Conservation (phyloP, 2,797 vertebrate genomes). For the Rallus crepitans region DNA sequence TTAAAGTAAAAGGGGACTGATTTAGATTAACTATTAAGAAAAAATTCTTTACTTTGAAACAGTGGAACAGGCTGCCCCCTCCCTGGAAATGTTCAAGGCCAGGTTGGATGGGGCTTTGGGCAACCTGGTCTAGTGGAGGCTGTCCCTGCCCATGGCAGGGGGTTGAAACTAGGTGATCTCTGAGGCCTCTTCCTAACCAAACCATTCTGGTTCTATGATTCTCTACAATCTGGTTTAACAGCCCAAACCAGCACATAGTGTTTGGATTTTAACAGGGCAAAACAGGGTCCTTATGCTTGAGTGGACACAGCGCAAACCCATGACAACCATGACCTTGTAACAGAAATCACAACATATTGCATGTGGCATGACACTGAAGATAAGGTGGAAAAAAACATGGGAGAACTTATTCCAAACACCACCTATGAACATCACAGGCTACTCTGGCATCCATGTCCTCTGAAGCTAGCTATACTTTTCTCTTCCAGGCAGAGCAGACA, state of each 20-base stretch:
- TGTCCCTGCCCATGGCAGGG: no score
- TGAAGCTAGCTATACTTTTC: neutral
- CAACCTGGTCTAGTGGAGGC: no score
- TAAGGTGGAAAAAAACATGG: neutral
- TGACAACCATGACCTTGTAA: neutral
- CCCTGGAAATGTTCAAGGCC: no score
- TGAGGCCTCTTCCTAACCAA: no score
- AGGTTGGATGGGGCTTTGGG: no score
- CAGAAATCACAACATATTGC: neutral
- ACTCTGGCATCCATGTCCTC: neutral
- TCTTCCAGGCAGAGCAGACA: neutral
- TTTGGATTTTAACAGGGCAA: neutral
- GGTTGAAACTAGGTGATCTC: no score
- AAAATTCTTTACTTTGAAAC: no score
- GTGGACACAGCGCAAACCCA: neutral
- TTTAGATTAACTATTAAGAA: no score
- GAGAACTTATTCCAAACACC: neutral
- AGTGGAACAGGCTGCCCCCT: no score
- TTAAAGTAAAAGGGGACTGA: no score
- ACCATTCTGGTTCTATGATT: no score
- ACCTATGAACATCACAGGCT: neutral
- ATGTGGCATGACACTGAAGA: neutral
- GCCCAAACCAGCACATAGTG: neutral
- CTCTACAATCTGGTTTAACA: neutral
- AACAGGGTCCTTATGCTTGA: rapidly evolving